phyloP scores from a whole-genome alignment of 2,888 invertebrate species.

The Caenorhabditis sp. region DNA sequence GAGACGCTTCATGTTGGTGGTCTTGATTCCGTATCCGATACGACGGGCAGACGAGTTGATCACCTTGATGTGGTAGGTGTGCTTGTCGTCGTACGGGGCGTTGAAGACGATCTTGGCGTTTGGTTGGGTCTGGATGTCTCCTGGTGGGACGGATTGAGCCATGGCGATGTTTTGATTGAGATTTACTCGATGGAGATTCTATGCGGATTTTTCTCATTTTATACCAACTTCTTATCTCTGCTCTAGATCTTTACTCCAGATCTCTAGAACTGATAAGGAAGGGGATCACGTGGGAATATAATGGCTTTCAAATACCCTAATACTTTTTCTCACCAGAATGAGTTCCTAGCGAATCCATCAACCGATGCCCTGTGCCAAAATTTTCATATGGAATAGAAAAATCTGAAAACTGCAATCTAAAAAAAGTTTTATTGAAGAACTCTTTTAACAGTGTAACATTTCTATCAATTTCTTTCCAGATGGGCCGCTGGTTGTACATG shows the following conservation, averaged over 20 bases:
- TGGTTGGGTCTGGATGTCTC: conserved; percentile 68
- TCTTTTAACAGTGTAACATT: too few relatives aligned
- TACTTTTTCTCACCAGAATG: too few relatives aligned
- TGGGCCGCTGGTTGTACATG: background rate
- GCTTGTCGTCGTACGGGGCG: conserved; percentile 79
- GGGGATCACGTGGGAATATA: too few relatives aligned
- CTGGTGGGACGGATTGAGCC: conserved; percentile 67
- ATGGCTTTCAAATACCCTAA: too few relatives aligned
- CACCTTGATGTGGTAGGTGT: conserved; percentile 75
- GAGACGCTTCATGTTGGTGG: conserved; percentile 58
- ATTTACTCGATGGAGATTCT: background rate
- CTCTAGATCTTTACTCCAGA: background rate
- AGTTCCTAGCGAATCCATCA: too few relatives aligned
- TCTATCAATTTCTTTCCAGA: too few relatives aligned
- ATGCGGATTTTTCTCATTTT: background rate
- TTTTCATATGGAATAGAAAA: too few relatives aligned
- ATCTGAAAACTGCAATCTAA: too few relatives aligned
- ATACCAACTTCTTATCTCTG: conserved; percentile 5
- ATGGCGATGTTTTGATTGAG: conserved; percentile 58
- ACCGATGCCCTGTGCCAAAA: too few relatives aligned
- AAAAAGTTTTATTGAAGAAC: too few relatives aligned
- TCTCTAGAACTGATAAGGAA: background rate
- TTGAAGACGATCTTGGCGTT: conserved; percentile 78
- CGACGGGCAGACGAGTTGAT: conserved; percentile 68
- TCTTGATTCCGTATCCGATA: conserved; percentile 57